These are phyloP conservation scores for Chrysolina americana DNA, from an alignment of 2,888 invertebrate species.

Conservation along the genomic window DNA sequence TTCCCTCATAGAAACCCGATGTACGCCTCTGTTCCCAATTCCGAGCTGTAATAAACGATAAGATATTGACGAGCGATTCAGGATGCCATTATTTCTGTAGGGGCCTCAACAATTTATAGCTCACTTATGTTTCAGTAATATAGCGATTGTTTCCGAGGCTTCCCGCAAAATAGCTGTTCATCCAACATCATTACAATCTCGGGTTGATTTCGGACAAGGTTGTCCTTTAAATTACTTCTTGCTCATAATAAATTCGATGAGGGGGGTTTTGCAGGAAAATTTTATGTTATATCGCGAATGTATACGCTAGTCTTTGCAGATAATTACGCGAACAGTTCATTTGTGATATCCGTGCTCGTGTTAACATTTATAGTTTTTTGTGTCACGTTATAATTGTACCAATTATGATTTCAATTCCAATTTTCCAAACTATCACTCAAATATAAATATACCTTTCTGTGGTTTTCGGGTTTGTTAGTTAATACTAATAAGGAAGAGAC, in stretches of 20 bases:
- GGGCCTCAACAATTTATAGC: constrained; percentile 14
- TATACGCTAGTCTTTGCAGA: no score
- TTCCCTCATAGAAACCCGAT: background rate
- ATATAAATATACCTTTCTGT: no score
- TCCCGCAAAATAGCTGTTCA: constrained; percentile 21
- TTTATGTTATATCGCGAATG: no score
- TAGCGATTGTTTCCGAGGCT: constrained; percentile 4
- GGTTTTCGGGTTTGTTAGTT: no score
- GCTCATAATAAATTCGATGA: background rate
- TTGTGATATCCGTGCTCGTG: no score
- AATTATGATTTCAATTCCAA: no score
- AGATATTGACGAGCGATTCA: constrained; percentile 14
- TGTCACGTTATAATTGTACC: no score
- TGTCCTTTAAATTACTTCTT: background rate
- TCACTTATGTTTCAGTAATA: constrained; percentile 11
- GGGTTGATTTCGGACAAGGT: background rate
- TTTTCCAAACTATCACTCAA: no score
- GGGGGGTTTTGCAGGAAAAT: no score
- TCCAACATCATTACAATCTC: background rate
- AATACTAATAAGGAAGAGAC: no score
- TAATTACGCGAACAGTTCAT: no score
- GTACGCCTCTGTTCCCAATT: background rate
- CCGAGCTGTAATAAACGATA: background rate
- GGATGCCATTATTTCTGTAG: constrained; percentile 15
- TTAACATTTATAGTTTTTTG: no score